Evolutionary conservation across 2,113 vertebrate species (phyloP), one percentile per base, ranked within the genome.

Genomic region (Melanerpes formicivorus): DNA sequence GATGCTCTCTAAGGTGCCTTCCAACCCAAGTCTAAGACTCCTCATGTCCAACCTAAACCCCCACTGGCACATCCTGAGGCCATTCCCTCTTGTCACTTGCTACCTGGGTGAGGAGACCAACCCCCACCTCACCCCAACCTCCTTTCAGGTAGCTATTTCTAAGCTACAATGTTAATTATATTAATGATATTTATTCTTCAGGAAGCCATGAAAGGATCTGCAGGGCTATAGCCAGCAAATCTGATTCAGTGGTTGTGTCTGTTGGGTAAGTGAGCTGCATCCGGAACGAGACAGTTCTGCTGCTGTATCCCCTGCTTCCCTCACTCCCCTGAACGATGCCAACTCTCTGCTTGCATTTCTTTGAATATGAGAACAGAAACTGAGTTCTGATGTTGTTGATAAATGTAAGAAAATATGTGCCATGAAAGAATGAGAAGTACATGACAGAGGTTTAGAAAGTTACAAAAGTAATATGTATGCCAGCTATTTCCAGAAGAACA

Each of bases 161-260:
- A 44, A 44, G 42, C 81, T 30, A 29, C 21, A 65, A 27, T n/a
- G 34, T 19, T 67, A 52, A 91, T 56, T 19, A 40, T 23, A 74
- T 63, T 34, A 65, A 32, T 14, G 65, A 66, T 10, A 25, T 84
- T 84, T 95, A 16, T 90, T 84, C 64, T 93, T 62, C 72, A 91
- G 94, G 72, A 80, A 46, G n/a, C 44, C 4, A 85, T 17, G 93
- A 95, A 63, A 87, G 85, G 69, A 1, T 66, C 18, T 93, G 91
- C 81, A 42, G 0, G 60, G 50, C 50, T 90, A 54, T 84, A 29
- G 87, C 93, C 93, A 87, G 42, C 27, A 70, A 92, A 26, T 70
- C 55, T 32, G 94, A 93, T 55, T 93, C 95, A 5, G 91, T 93
- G 81, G 84, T 85, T 50, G 72, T 65, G 23, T 95, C 91, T 80